Base-by-base conservation (phyloP, 2,888 invertebrate genomes). In the Lumbricus terrestris region DNA sequence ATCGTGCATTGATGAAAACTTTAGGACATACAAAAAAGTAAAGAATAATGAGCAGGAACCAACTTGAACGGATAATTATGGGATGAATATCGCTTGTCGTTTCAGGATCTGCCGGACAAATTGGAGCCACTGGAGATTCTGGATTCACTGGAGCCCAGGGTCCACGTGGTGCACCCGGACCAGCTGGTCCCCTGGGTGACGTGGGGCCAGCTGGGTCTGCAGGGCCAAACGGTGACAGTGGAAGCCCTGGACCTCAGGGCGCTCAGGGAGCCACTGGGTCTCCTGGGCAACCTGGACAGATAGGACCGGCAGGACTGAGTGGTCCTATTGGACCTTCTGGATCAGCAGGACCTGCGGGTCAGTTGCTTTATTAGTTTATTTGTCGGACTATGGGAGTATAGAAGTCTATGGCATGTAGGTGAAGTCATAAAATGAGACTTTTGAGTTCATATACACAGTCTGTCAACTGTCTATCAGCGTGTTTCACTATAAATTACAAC, bases 341-440 rank as follows among this genome's bases (percentile, higher is more conserved):
- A 54, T 89, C 89, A 29, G 38, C 90, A 82, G 90, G 90, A 90
- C 85, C 83, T 18, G 40, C 35, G 6, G 89, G 90, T 85, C 37
- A 85, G 85, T 85, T 69, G 8, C 29, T 69, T 8, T 69, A 69
- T 29, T 69, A 69, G 69, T 23, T 54, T 29, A 29, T 2, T 3
- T 29, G 23, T 54, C 54, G 29, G 23, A 29, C 29, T 29, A 54
- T 29, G 47, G 47, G 4, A 2, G 5, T 47, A 11, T n/a, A 29
- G 47, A 2, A 18, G 13, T 69, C n/a, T 69, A 69, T n/a, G n/a
- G n/a, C n/a, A n/a, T 69, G 69, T n/a, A 69, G n/a, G 29, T 69
- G 23, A 54, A 29, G 29, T 54, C 54, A 29, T 54, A 54, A 69
- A 13, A 47, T 47, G 20, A 47, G 23, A 42, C 23, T 47, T 16